Conservation (phyloP, 2,797 vertebrate genomes). For the Rhynchonycteris naso region DNA sequence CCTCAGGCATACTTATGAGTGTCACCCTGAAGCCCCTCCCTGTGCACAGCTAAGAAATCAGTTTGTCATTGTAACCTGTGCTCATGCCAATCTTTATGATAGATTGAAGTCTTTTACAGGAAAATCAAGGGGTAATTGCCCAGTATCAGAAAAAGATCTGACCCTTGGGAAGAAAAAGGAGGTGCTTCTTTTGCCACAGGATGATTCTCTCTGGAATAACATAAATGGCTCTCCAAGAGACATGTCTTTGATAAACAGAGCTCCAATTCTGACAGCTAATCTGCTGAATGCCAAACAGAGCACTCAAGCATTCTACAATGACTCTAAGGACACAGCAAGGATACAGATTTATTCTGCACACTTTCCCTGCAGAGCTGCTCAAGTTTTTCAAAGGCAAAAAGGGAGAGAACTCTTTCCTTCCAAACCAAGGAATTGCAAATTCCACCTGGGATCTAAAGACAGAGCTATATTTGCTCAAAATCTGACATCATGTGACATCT, state of each 20-base stretch:
- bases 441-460: conserved; percentile 63
- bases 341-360: conserved; percentile 74
- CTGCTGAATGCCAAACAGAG: conserved; percentile 57
- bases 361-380: conserved; percentile 45
- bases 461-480: conserved; percentile 70
- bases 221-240: conserved; percentile 68
- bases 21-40: conserved; percentile 33
- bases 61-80: conserved; percentile 22
- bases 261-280: conserved; percentile 62
- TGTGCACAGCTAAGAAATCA: conserved; percentile 48
- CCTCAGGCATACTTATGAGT: conserved; percentile 5
- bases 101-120: conserved; percentile 59
- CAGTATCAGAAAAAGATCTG: conserved; percentile 63
- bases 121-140: conserved; percentile 74
- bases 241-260: conserved; percentile 62
- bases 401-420: conserved; percentile 64
- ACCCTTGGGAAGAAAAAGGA: conserved; percentile 51
- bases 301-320: conserved; percentile 62
- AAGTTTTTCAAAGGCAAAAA: conserved; percentile 74
- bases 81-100: conserved; percentile 51
- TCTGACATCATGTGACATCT: conserved; percentile 64
- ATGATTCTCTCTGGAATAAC: conserved; percentile 63
- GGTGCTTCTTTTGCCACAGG: conserved; percentile 48
- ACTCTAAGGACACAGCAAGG: conserved; percentile 59
- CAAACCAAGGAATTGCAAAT: conserved; percentile 65